Evolutionary conservation across 2,888 invertebrate genomes (phyloP), one percentile per base, ranked within the genome.

Genomic region (Euproctis similis): DNA sequence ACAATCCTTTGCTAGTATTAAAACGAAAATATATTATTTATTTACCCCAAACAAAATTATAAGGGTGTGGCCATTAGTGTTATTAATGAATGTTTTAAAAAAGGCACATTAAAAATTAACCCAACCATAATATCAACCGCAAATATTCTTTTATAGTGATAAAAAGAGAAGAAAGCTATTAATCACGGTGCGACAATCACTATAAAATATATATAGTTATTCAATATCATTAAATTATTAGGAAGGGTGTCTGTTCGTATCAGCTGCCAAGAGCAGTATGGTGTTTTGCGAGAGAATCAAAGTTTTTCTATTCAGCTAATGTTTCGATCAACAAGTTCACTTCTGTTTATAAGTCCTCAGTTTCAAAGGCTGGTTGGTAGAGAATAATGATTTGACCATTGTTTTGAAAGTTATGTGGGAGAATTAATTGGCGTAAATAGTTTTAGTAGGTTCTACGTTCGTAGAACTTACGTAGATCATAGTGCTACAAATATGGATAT

Each of bases 51-150:
- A 47, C 36, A 42, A 44, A 63, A 75, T 61, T 29, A 43, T 45
- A 62, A 53, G 68, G 77, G 77, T 70, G 74, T 69, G 49, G 46
- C 53, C 32, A 42, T 43, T 46, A 43, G 23, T 46, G 50, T 59
- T 58, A 60, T 64, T 56, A 47, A 54, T 45, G 37, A 30, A 30
- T 10, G 35, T 31, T 57, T 42, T 36, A 28, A n/a, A 36, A 53
- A 53, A 42, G 36, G 31, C 38, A 42, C 47, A 54, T 50, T 53
- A 44, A 45, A 56, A 59, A 61, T 53, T 49, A 59, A 63, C 42
- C 46, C 58, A 63, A 72, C 59, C 65, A 46, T 63, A 62, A 64
- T 65, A 57, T 62, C 34, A 29, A 65, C 74, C 78, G 53, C 77
- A 75, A 66, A 72, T 67, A 70, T 69, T 64, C 47, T 54, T 67